Conservation (phyloP, 2,888 invertebrate genomes). For the Iselma pallidipennis region DNA sequence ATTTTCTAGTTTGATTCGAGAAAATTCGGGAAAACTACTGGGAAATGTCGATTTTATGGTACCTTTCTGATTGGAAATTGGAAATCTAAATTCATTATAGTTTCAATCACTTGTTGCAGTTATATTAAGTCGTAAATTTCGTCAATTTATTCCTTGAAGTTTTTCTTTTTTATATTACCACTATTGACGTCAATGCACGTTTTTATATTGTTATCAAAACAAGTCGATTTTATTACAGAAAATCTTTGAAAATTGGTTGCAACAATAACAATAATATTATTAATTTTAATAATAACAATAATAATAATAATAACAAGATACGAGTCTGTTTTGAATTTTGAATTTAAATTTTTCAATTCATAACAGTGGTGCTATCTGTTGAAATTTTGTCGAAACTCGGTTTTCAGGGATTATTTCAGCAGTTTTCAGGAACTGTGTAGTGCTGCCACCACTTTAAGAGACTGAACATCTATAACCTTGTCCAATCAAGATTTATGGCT, state of each 20-base stretch:
- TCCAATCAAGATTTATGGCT: too few relatives aligned
- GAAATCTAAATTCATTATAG: too few relatives aligned
- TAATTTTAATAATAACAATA: not conserved
- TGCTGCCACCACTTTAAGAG: conserved; percentile 21
- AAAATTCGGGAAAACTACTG: too few relatives aligned
- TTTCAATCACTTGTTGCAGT: not conserved
- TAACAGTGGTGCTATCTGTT: conserved; percentile 12
- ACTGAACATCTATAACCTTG: too few relatives aligned
- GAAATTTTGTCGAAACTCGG: not conserved
- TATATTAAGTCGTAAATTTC: not conserved
- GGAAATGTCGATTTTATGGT: too few relatives aligned
- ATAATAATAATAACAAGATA: not conserved
- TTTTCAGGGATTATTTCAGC: conserved; percentile 21
- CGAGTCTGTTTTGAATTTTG: not conserved
- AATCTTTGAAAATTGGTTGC: not conserved
- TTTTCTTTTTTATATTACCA: not conserved
- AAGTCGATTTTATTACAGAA: not conserved
- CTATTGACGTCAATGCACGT: not conserved
- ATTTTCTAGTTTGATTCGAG: too few relatives aligned
- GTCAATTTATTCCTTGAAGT: not conserved
- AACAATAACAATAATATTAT: not conserved
- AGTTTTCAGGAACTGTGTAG: conserved; percentile 11
- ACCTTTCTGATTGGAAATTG: too few relatives aligned
- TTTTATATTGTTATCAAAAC: not conserved
- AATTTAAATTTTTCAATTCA: not conserved